Evolutionary conservation across 2,113 vertebrate species (phyloP), one percentile per base, ranked within the genome.

Genomic region (Plecotus auritus): DNA sequence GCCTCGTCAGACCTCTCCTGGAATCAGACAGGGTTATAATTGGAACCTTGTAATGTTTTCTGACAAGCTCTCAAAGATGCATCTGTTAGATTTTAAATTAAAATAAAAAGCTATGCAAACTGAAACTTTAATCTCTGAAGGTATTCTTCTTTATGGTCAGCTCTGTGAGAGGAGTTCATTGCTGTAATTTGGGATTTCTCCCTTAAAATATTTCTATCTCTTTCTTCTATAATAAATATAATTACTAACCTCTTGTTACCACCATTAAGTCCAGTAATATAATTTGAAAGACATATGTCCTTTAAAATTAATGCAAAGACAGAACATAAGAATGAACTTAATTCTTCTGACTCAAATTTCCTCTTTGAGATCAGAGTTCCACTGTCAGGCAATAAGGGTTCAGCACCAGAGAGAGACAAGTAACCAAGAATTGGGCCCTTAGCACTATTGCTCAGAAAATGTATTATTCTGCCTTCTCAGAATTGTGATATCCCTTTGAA

Each of bases 391-490:
- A 95, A 72, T 61, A 81, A 90, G 82, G 80, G 73, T 56, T 92
- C 78, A 85, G 93, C 11, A 61, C 92, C 59, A 35, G 45, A 94
- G 35, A 56, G 72, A 40, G 78, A 70, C 4, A 32, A 28, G 45
- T 56, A 88, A 42, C 59, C n/a, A 95, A 49, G 54, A 95, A 95
- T 47, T 59, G 49, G 66, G n/a, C 47, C 49, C 96, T 96, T 96
- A 96, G 86, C 95, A 97, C 73, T n/a, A 96, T 96, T 42, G 20
- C 74, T 95, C 74, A 88, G 90, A 95, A 90, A 96, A 89, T 92
- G 97, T 96, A 95, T 97, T 96, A 86, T 81, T 96, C 20, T 88
- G 10, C 16, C 11, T 30, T 93, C 90, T 88, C 20, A 35, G 76
- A 83, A 96, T 72, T 83, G 67, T 94, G 93, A 91, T 87, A 54